Evolutionary conservation across 2,888 invertebrate species (phyloP).

Genomic region (Kryphioiulus occultus): DNA sequence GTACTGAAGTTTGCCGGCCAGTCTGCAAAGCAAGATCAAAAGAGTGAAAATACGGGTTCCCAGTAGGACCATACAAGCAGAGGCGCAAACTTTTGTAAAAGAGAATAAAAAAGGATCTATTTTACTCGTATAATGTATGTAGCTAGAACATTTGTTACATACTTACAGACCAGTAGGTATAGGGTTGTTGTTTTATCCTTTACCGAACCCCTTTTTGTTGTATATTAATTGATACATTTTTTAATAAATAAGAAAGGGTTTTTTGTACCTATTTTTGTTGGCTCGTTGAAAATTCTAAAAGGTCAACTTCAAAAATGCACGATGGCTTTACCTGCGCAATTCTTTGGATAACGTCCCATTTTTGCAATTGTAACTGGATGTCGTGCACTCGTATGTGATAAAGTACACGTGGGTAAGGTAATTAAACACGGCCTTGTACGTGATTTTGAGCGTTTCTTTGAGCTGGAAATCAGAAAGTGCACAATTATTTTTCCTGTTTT

Average conservation of each 20-base stretch:
- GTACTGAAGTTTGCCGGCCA: conserved; percentile 41
- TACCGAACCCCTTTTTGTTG: background rate
- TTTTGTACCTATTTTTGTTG: background rate
- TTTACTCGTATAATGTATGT: too few species aligned
- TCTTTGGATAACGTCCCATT: conserved; percentile 24
- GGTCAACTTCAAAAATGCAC: background rate
- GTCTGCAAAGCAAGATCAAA: conserved; percentile 13
- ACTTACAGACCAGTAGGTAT: too few species aligned
- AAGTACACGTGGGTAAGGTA: conserved; percentile 46
- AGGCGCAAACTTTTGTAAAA: too few species aligned
- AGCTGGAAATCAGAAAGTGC: background rate
- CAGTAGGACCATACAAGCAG: too few species aligned
- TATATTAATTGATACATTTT: conserved; percentile 7
- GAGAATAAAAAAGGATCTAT: background rate
- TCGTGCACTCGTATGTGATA: conserved; percentile 18
- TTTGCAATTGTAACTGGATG: background rate
- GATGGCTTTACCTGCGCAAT: background rate
- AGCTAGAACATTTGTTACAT: too few species aligned
- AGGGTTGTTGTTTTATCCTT: too few species aligned
- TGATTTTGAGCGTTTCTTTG: background rate
- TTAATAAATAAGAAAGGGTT: background rate
- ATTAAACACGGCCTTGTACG: conserved; percentile 29
- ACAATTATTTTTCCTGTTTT: background rate
- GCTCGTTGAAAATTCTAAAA: background rate
- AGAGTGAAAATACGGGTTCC: too few species aligned